Conservation (phyloP, 1,140 invertebrate genomes). For the Cyphomyrmex costatus region DNA sequence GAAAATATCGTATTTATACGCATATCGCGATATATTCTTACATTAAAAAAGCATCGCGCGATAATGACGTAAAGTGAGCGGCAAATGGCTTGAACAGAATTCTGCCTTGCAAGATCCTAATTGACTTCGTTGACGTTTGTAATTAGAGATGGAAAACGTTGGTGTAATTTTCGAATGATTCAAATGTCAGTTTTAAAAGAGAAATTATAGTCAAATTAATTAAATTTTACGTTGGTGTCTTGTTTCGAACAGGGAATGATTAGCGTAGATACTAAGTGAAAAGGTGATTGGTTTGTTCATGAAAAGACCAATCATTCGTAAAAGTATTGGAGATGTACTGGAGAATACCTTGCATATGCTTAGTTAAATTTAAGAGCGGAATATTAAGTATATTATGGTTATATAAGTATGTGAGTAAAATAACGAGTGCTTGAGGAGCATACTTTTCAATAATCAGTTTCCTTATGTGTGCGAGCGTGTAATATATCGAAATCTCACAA, state of each 20-base stretch:
- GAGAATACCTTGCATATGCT: background rate
- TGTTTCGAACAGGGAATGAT: background rate
- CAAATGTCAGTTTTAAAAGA: background rate
- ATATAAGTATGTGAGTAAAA: background rate
- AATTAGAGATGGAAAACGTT: background rate
- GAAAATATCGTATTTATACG: conserved; percentile 13
- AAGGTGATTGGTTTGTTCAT: background rate
- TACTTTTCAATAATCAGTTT: conserved; percentile 17
- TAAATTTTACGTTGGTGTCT: background rate
- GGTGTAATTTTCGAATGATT: background rate
- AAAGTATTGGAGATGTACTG: background rate
- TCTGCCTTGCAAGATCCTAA: background rate
- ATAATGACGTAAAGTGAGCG: background rate
- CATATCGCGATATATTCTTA: background rate
- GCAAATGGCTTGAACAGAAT: conserved; percentile 4
- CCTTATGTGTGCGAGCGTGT: background rate
- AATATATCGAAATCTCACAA: background rate
- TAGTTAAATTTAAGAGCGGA: background rate
- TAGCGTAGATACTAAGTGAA: background rate
- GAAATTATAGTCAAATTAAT: background rate
- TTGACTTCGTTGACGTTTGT: background rate
- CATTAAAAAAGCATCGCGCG: background rate
- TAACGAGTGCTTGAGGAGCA: background rate
- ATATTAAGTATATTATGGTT: background rate
- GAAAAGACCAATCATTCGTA: background rate